Percentiles rank a stretch among this genome's conserved stretches.
Conservation (phyloP, 2,888 invertebrate species). For the Phragmatobia fuliginosa region DNA sequence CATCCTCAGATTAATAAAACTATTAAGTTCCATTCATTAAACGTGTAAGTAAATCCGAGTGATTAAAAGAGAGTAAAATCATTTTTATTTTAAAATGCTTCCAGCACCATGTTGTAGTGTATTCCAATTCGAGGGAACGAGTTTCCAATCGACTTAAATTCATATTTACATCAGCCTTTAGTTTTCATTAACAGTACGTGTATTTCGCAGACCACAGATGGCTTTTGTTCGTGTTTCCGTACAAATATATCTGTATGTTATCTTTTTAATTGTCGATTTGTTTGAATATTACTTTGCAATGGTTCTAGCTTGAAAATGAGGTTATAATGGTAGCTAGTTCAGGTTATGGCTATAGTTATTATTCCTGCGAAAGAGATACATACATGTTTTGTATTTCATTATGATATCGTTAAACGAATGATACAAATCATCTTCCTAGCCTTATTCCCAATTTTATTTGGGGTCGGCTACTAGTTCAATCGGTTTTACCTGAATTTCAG, state of each 20-base stretch:
- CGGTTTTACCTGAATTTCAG: no score
- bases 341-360: not conserved
- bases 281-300: conserved; percentile 18
- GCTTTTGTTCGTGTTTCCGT: conserved; percentile 26
- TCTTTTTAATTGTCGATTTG: conserved; percentile 27
- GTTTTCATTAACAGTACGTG: conserved; percentile 46
- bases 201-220: conserved; percentile 39
- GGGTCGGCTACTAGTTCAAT: no score
- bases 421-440: no score
- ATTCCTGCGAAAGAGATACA: not conserved
- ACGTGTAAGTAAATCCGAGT: not conserved
- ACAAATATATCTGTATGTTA: conserved; percentile 28
- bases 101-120: conserved; percentile 6
- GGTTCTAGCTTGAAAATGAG: conserved; percentile 9
- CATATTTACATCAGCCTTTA: conserved; percentile 47
- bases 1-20: not conserved
- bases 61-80: no score
- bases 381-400: no score
- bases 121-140: conserved; percentile 27
- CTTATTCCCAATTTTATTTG: no score
- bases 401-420: no score
- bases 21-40: not conserved
- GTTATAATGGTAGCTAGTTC: not conserved
- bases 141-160: conserved; percentile 45
- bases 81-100: not conserved